phyloP scores from a whole-genome alignment of 2,113 vertebrate genomes.

The Ophthalmolycus amberensis region DNA sequence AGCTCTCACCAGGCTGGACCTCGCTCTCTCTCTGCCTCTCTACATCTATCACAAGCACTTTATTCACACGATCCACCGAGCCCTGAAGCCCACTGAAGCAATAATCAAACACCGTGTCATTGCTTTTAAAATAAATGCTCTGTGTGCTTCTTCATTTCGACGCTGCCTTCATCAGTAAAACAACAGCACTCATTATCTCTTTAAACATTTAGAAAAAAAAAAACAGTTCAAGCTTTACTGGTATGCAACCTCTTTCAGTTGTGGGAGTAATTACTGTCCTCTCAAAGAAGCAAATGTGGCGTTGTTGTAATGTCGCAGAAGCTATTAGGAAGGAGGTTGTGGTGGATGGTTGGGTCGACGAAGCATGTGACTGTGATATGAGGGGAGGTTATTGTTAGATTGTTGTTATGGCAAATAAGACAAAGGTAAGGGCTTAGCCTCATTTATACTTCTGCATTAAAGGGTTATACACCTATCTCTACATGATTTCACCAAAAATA shows the following conservation, averaged over 20 bases:
- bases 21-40: background rate
- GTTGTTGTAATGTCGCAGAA: background rate
- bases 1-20: slow-evolving; percentile 48
- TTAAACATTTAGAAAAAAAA: background rate
- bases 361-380: background rate
- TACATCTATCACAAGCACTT: slow-evolving; percentile 18
- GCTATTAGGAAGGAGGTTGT: background rate
- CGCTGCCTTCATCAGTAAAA: background rate
- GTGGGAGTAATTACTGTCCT: background rate
- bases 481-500: background rate
- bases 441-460: background rate
- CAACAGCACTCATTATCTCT: background rate
- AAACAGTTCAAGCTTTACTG: background rate
- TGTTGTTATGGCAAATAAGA: background rate
- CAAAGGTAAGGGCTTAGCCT: background rate
- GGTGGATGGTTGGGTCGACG: background rate
- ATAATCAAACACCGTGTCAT: slow-evolving; percentile 8
- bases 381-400: background rate
- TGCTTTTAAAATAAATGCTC: background rate
- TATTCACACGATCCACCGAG: background rate
- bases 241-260: background rate
- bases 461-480: background rate
- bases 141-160: background rate
- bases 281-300: background rate
- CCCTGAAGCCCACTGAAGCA: slow-evolving; percentile 17